A percentile compares a stretch with the other conserved stretches of the same genome.
Evolutionary conservation across 2,797 vertebrate genomes (phyloP).

Genomic region (Crotalus adamanteus): DNA sequence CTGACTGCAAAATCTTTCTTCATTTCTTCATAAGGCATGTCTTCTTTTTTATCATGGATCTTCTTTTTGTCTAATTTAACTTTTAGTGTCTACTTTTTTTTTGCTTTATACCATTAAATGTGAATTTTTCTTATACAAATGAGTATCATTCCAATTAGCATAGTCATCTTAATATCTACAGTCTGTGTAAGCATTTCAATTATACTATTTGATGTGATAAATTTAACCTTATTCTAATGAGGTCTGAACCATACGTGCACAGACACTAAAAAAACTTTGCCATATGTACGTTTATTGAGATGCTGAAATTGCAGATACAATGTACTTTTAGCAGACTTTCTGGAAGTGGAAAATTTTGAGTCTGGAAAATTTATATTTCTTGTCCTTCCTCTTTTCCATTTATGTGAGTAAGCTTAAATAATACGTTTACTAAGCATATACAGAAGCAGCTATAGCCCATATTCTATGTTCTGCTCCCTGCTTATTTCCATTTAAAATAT

Average conservation of each 20-base stretch:
- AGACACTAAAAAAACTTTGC: background rate
- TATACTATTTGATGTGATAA: background rate
- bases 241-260: background rate
- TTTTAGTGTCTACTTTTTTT: background rate
- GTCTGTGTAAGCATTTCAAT: background rate
- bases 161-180: background rate
- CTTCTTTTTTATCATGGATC: background rate
- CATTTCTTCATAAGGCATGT: background rate
- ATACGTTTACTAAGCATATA: background rate
- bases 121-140: background rate
- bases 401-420: background rate
- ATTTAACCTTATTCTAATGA: background rate
- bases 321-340: background rate
- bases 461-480: too few species aligned
- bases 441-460: background rate
- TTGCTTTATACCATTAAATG: background rate
- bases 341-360: background rate
- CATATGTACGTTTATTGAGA: background rate
- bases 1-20: background rate
- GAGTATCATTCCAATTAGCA: background rate
- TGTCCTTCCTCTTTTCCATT: background rate
- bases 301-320: background rate
- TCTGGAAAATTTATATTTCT: background rate
- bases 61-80: background rate
- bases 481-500: background rate